A percentile compares a stretch with the other conserved stretches of the same genome.
Conservation (phyloP, 2,113 vertebrate species). For the Caretta caretta region DNA sequence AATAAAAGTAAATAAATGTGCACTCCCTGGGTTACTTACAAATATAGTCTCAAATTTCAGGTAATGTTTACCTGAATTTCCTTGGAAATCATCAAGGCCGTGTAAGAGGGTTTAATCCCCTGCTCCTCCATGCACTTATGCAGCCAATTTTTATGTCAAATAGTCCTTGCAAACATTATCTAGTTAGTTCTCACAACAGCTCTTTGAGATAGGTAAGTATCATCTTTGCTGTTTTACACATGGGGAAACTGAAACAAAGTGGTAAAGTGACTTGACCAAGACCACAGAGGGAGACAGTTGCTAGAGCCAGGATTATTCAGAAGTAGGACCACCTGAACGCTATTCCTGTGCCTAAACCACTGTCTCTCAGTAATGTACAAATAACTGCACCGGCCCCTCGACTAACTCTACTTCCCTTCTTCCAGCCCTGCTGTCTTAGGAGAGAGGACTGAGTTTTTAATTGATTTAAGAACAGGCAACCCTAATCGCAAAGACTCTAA, state of each 20-base stretch:
- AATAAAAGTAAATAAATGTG: neutral
- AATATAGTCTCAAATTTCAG: neutral
- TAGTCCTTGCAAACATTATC: constrained; percentile 30
- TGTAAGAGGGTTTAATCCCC: neutral
- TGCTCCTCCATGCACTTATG: neutral
- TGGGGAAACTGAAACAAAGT: neutral
- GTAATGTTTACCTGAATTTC: neutral
- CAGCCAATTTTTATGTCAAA: neutral
- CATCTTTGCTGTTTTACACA: neutral
- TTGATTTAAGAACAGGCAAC: neutral
- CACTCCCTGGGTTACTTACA: neutral
- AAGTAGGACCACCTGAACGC: neutral
- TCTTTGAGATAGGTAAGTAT: neutral
- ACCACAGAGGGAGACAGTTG: neutral
- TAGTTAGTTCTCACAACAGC: neutral
- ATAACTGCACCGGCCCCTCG: neutral
- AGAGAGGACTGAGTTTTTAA: neutral
- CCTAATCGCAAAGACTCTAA: neutral
- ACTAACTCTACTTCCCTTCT: neutral
- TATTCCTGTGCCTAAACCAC: neutral
- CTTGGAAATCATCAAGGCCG: neutral
- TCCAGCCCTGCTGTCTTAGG: neutral
- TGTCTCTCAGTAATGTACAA: neutral
- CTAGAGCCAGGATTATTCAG: neutral
- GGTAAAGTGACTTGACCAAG: neutral